A percentile compares a stretch with the other conserved stretches of the same genome.
phyloP scores from a whole-genome alignment of 2,113 vertebrate species.

The Xiphorhynchus elegans region DNA sequence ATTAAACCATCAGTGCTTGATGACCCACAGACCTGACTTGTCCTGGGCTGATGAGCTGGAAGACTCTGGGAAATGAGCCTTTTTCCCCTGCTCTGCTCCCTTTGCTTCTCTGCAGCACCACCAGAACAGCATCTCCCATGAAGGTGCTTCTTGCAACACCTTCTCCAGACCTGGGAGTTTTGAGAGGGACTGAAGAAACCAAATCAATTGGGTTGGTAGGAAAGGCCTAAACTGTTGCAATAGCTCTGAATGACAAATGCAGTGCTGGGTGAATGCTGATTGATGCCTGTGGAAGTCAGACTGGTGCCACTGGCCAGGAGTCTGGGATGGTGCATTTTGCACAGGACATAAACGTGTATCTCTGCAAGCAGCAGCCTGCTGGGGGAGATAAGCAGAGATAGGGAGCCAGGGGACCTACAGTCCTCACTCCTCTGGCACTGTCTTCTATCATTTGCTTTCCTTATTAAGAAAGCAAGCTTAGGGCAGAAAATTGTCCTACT shows the following conservation, averaged over 20 bases:
- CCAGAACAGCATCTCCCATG: neutral
- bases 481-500: neutral
- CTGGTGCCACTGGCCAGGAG: neutral
- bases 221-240: neutral
- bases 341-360: neutral
- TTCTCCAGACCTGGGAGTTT: neutral
- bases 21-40: neutral
- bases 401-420: neutral
- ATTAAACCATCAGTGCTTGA: neutral
- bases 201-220: neutral
- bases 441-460: neutral
- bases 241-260: neutral
- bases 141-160: rapidly evolving
- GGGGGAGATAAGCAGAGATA: neutral
- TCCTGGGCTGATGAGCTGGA: neutral
- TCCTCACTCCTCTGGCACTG: neutral
- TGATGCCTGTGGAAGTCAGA: neutral
- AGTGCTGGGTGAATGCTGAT: neutral
- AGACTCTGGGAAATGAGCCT: neutral
- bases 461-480: constrained; percentile 10
- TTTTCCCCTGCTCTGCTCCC: neutral
- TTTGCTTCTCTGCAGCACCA: neutral
- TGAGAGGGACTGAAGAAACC: neutral
- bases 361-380: neutral
- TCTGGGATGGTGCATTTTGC: neutral